A percentile compares a stretch with the other conserved stretches of the same genome.
Conservation (phyloP, 2,113 vertebrate genomes). For the Gadus chalcogrammus region DNA sequence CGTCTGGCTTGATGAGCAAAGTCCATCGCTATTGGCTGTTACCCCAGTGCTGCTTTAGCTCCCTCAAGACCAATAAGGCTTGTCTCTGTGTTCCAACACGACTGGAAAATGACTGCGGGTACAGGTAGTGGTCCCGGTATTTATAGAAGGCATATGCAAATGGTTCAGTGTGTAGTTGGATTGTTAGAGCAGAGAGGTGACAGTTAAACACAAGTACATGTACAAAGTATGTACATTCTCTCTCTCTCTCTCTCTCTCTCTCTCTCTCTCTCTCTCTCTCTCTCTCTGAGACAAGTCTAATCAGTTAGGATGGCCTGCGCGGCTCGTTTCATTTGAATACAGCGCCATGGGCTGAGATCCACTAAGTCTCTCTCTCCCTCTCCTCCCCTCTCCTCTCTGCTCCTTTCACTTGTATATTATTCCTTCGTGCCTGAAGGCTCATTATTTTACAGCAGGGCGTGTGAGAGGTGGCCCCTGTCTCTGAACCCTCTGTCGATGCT, state of each 20-base stretch:
- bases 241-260: conserved; percentile 65
- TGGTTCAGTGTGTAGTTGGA: conserved; percentile 70
- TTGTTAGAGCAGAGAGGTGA: conserved; percentile 75
- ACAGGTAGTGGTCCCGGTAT: conserved; percentile 68
- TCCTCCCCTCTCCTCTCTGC: conserved; percentile 18
- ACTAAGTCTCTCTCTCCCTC: conserved; percentile 4
- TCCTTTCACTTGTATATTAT: conserved; percentile 69
- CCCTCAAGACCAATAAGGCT: conserved; percentile 76
- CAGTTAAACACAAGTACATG: conserved; percentile 77
- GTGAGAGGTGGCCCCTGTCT: conserved; percentile 72
- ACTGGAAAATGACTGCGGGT: conserved; percentile 52
- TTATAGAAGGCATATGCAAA: conserved; percentile 84
- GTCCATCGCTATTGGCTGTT: conserved; percentile 73
- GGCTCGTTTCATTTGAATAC: too few species aligned
- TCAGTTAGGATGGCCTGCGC: too few species aligned
- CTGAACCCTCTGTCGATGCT: conserved; percentile 73
- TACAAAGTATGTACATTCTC: conserved; percentile 38
- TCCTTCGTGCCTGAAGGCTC: conserved; percentile 84
- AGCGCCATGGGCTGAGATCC: too few species aligned
- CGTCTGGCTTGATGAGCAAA: conserved; percentile 72
- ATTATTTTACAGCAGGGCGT: conserved; percentile 89
- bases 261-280: conserved; percentile 48
- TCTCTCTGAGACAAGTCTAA: too few species aligned
- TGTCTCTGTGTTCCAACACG: conserved; percentile 60
- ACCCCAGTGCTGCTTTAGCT: conserved; percentile 68